Percentiles rank a stretch among this genome's conserved stretches.
phyloP scores from a whole-genome alignment of 1,140 invertebrate species.

The Leptopilina boulardi region DNA sequence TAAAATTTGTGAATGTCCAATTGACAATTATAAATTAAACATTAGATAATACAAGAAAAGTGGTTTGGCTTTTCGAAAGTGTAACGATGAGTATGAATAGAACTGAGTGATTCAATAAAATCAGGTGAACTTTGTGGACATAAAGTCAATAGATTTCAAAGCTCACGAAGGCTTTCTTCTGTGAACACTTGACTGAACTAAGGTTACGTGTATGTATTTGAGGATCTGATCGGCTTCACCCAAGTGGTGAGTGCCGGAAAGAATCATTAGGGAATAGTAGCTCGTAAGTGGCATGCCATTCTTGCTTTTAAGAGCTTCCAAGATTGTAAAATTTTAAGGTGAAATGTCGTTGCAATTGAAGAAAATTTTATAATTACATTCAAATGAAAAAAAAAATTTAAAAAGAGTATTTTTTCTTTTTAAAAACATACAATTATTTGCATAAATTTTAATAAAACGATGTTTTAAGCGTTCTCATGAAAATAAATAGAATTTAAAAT shows the following conservation, averaged over 20 bases:
- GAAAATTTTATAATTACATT: not conserved
- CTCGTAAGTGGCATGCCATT: conserved; percentile 54
- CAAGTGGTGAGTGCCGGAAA: conserved; percentile 57
- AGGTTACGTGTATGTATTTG: conserved; percentile 24
- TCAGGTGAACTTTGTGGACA: conserved; percentile 29
- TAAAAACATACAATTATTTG: too few species aligned
- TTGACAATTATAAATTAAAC: not conserved
- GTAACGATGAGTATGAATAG: not conserved
- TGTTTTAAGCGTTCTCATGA: too few species aligned
- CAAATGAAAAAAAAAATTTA: not conserved
- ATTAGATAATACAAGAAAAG: not conserved
- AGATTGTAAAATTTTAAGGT: not conserved
- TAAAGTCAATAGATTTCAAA: conserved; percentile 49
- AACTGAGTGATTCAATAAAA: conserved; percentile 28
- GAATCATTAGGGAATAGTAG: conserved; percentile 60
- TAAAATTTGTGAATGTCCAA: not conserved
- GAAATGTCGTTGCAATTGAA: not conserved
- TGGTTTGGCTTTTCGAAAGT: not conserved
- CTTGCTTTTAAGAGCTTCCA: conserved; percentile 40
- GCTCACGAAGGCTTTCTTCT: conserved; percentile 47
- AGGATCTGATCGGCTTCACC: conserved; percentile 7
- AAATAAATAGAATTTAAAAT: too few species aligned
- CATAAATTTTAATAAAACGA: too few species aligned
- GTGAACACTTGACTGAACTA: conserved; percentile 29
- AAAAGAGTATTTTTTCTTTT: too few species aligned